Evolutionary conservation across 2,888 invertebrate genomes (phyloP).

Genomic region (Luperina nickerlii): DNA sequence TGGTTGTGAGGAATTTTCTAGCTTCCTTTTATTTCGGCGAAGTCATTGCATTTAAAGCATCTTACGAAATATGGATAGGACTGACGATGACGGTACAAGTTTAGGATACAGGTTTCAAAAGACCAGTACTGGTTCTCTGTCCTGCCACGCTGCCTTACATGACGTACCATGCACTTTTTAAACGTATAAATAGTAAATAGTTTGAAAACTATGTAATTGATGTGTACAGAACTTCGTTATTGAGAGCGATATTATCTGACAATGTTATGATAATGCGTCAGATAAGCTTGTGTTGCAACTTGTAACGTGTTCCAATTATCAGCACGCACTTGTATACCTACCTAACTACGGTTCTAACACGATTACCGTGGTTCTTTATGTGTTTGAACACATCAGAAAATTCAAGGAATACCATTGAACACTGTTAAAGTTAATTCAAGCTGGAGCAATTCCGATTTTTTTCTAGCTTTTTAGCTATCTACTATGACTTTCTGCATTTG

Average conservation of each 20-base stretch:
- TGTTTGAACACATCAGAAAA: neutral
- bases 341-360: neutral
- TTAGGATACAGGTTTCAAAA: too few species aligned
- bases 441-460: neutral
- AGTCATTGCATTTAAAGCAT: neutral
- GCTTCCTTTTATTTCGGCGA: neutral
- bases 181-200: neutral
- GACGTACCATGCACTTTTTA: neutral
- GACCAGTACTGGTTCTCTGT: neutral
- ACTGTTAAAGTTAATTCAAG: neutral
- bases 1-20: neutral
- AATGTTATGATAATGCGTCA: conserved; percentile 39
- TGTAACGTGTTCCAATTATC: conserved; percentile 38
- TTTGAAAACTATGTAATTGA: conserved; percentile 3
- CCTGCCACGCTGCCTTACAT: neutral
- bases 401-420: neutral
- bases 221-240: conserved; percentile 4
- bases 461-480: too few species aligned
- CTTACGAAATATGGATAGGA: conserved; percentile 1
- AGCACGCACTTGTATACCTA: conserved; percentile 27
- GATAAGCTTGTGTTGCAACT: conserved; percentile 56
- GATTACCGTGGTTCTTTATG: neutral
- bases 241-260: conserved; percentile 25
- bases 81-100: neutral
- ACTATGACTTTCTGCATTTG: neutral